Percentiles rank a stretch among this genome's conserved stretches.
phyloP scores from a whole-genome alignment of 1,140 invertebrate species.

The Bombyx mori region ASM3026992v2 NC_085131.1:7472501-7473000 shows the following conservation, averaged over 20 bases:
- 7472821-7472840: slow-evolving; percentile 46
- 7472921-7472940: no score
- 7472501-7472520: no score
- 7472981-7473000: no score
- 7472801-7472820: slow-evolving; percentile 72
- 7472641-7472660: not conserved
- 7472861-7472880: slow-evolving; percentile 57
- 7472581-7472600: no score
- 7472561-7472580: no score
- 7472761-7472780: slow-evolving; percentile 45
- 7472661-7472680: slow-evolving; percentile 26
- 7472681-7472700: slow-evolving; percentile 75
- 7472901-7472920: slow-evolving; percentile 50
- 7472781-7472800: slow-evolving; percentile 61
- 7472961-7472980: no score
- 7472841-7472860: slow-evolving; percentile 34
- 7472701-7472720: slow-evolving; percentile 72
- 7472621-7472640: not conserved
- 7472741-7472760: slow-evolving; percentile 76
- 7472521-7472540: no score
- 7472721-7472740: slow-evolving; percentile 73
- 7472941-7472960: no score
- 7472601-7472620: no score
- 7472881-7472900: slow-evolving; percentile 68
- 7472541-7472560: no score